Base-by-base conservation (phyloP, 2,113 vertebrate species). In the Otus sunia region DNA sequence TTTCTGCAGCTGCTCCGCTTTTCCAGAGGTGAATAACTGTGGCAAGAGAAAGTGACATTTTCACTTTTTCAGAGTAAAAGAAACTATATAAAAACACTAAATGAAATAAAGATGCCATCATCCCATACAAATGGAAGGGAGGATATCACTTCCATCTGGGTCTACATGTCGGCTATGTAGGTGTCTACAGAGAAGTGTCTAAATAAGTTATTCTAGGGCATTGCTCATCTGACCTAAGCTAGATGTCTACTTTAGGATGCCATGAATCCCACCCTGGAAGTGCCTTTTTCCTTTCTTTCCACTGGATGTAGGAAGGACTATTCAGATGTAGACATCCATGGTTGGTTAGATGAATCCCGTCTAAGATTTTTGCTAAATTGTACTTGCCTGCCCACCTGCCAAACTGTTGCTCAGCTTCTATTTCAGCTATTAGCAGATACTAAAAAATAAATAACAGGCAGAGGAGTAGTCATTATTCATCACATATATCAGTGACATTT, bases 131-230 rank as follows among this genome's bases (percentile, higher is more conserved):
- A 41, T 7, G 58, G 30, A 56, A 83, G 29, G 6, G 6, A 75
- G 7, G 7, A 21, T 64, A 56, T 25, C 0, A 0, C 68, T 85
- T 78, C 39, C 36, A 25, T 19, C 14, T 41, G 34, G 2, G 7
- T 86, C 7, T 86, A 47, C 4, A 13, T 34, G 14, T 68, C 49
- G 23, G 2, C 50, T 36, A 21, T 39, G 9, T 20, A 74, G 19
- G 2, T 21, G 29, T 60, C 41, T 72, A 47, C 12, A 36, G 78
- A 67, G 11, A 85, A 77, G 20, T 13, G 11, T 16, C 26, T 85
- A 20, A 84, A 50, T 16, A 77, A 49, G 1, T 73, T 75, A 22
- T n/a, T 94, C 66, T 50, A 72, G 16, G n/a, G 12, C 26, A 81
- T 23, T 81, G n/a, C 3, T 75, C 13, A 22, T 23, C 39, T 76